These are phyloP conservation scores for Pocillopora damicornis DNA, from an alignment of 64 coral and sea anemone genomes.

Conservation along the genomic window DNA sequence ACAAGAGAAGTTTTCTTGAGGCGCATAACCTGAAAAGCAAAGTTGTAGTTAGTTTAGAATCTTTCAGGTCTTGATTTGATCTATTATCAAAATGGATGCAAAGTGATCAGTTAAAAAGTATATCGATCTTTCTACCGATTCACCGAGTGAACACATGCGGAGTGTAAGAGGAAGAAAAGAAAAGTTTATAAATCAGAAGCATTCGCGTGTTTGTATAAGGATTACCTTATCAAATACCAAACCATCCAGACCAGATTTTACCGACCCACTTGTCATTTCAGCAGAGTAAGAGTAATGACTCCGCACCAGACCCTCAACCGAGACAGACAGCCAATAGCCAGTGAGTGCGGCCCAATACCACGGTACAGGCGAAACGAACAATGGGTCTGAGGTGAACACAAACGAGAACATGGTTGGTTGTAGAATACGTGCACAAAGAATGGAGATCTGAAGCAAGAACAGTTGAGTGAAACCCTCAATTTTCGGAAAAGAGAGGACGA, in stretches of 20 bases:
- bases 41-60: neutral
- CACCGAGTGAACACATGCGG: no score
- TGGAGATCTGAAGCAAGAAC: neutral
- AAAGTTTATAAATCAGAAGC: no score
- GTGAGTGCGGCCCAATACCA: neutral
- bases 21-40: constrained; percentile 23
- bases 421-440: neutral
- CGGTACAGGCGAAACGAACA: neutral
- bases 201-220: neutral
- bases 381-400: neutral
- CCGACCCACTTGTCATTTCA: neutral
- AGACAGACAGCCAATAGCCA: constrained; percentile 20
- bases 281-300: constrained; percentile 11
- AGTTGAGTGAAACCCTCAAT: neutral
- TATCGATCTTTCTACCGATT: no score
- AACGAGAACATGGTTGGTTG: constrained; percentile 16
- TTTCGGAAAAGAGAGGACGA: neutral
- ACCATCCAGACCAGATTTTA: constrained; percentile 17
- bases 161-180: no score
- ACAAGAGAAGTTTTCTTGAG: constrained; percentile 37
- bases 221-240: constrained; percentile 12
- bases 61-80: neutral
- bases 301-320: neutral
- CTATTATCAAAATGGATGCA: neutral
- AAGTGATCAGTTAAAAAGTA: no score